Percentiles rank a stretch among this genome's conserved stretches.
These are phyloP conservation scores for Araneus ventricosus DNA, from an alignment of 1,140 invertebrate genomes.

Conservation along the genomic window DNA sequence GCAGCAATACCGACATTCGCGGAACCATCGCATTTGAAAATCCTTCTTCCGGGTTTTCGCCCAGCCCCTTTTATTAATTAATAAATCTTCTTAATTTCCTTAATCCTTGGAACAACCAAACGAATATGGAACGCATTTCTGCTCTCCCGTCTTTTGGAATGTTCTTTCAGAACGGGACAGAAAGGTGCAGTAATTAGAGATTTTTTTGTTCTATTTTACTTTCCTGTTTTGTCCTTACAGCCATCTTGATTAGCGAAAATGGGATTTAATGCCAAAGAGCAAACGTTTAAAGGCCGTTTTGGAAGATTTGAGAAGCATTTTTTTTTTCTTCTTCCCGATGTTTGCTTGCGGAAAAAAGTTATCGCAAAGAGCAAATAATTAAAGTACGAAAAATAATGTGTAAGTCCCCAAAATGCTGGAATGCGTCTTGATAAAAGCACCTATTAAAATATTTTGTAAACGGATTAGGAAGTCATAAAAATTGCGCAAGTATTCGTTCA, in stretches of 20 bases:
- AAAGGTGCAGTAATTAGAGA: neutral
- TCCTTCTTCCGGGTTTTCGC: neutral
- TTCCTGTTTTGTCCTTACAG: neutral
- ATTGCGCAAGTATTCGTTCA: neutral
- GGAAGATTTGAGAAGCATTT: neutral
- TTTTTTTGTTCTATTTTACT: neutral
- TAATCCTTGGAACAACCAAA: neutral
- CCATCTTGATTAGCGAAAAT: neutral
- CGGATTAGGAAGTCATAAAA: constrained; percentile 21
- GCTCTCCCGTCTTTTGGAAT: neutral
- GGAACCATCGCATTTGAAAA: neutral
- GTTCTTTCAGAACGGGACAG: neutral
- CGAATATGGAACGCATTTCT: neutral
- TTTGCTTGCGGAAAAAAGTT: neutral
- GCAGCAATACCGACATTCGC: neutral
- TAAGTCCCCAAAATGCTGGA: neutral
- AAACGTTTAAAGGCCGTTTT: neutral
- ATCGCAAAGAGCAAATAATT: constrained; percentile 6
- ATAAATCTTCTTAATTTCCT: constrained; percentile 22
- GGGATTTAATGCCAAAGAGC: constrained; percentile 5
- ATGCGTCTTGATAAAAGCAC: constrained; percentile 3
- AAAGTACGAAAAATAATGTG: constrained; percentile 11
- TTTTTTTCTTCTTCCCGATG: neutral
- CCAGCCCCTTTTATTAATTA: neutral
- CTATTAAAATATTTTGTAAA: constrained; percentile 38